These are phyloP conservation scores for Gallinago stenura DNA, from an alignment of 2,797 vertebrate genomes.

Conservation along the genomic window DNA sequence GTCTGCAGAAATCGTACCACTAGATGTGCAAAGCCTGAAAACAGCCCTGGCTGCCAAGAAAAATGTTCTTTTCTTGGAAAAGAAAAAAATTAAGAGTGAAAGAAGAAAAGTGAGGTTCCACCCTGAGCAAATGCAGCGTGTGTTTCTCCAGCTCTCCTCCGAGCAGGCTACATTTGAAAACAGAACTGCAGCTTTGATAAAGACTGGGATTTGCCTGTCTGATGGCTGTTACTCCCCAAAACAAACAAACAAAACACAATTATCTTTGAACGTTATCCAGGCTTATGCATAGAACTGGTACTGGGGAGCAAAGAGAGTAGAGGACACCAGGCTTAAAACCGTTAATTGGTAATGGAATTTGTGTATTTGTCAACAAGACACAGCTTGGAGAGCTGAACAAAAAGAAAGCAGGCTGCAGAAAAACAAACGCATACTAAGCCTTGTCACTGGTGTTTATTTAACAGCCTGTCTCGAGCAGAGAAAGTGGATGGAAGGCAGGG, in stretches of 20 bases:
- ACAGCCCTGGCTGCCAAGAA: background rate
- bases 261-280: constrained; percentile 52
- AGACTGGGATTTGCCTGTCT: constrained; percentile 46
- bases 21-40: background rate
- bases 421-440: constrained; percentile 29
- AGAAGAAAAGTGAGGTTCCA: background rate
- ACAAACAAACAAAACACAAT: constrained; percentile 56
- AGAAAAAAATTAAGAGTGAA: background rate
- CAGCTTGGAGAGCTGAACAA: background rate
- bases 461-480: constrained; percentile 33
- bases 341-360: constrained; percentile 60
- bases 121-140: background rate
- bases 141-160: background rate
- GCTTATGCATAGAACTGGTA: constrained; percentile 26
- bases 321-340: constrained; percentile 37
- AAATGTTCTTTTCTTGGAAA: background rate
- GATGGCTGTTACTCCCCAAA: constrained; percentile 15
- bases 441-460: constrained; percentile 53
- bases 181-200: background rate
- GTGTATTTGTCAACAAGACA: constrained; percentile 32
- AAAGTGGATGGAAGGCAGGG: constrained; percentile 60
- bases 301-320: constrained; percentile 26
- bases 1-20: background rate
- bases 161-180: background rate
- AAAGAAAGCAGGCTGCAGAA: constrained; percentile 37